Percentiles rank a stretch among this genome's conserved stretches.
These are phyloP conservation scores for Trichonephila clavata DNA, from an alignment of 1,140 invertebrate genomes.

Conservation along the genomic window DNA sequence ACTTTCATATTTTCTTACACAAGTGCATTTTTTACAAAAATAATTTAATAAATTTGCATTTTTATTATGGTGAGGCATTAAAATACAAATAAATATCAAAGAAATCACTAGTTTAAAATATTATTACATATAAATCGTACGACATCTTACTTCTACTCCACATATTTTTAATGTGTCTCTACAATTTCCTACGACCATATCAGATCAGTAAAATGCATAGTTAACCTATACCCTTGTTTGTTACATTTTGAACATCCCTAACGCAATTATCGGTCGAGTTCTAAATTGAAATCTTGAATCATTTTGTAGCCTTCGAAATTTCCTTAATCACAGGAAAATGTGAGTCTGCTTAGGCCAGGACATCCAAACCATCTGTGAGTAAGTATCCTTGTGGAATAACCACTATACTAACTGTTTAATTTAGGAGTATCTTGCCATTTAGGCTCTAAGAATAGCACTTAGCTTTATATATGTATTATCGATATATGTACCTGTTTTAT, in stretches of 20 bases:
- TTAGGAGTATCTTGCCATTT: neutral
- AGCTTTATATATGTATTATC: neutral
- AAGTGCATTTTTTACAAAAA: too few relatives aligned
- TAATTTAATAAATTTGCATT: too few relatives aligned
- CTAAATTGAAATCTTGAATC: neutral
- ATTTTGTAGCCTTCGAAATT: neutral
- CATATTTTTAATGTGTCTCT: too few relatives aligned
- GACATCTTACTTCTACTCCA: too few relatives aligned
- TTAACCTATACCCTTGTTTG: neutral
- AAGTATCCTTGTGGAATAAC: neutral
- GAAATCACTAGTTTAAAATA: too few relatives aligned
- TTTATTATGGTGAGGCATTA: too few relatives aligned
- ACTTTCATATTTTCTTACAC: too few relatives aligned
- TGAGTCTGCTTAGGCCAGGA: neutral
- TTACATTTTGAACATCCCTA: neutral
- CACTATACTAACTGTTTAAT: neutral
- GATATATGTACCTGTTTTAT: too few relatives aligned
- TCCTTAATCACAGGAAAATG: neutral
- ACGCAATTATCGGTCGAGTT: neutral
- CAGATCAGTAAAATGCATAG: too few relatives aligned
- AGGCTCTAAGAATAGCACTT: neutral
- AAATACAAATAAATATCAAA: too few relatives aligned
- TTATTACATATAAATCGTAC: too few relatives aligned
- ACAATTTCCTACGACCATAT: too few relatives aligned
- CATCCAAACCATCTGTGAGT: neutral